Percentiles rank a stretch among this genome's conserved stretches.
Conservation (phyloP, 2,888 invertebrate genomes). For the Melanophora roralis region DNA sequence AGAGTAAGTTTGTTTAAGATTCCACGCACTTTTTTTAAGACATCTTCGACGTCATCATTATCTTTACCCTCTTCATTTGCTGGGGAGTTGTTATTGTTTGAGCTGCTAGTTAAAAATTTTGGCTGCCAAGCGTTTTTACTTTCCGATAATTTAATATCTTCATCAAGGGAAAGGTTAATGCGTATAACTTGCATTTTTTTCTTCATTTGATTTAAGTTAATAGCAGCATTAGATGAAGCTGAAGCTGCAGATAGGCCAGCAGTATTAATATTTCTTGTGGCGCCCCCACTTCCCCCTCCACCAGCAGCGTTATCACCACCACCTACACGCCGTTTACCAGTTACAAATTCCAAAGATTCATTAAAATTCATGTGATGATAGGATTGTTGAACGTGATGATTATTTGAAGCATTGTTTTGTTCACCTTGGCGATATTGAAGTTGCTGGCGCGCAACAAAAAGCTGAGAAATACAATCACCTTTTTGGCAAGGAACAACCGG, state of each 20-base stretch:
- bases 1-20: constrained; percentile 74
- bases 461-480: constrained; percentile 70
- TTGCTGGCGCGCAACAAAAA: constrained; percentile 70
- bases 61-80: background rate
- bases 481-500: constrained; percentile 71
- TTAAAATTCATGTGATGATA: constrained; percentile 72
- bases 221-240: background rate
- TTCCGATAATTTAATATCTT: constrained; percentile 74
- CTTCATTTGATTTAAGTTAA: background rate
- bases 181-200: constrained; percentile 71
- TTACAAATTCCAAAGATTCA: constrained; percentile 70
- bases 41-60: constrained; percentile 69
- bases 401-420: background rate
- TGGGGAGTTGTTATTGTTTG: constrained; percentile 39
- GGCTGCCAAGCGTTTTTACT: constrained; percentile 75
- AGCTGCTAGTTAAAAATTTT: constrained; percentile 63
- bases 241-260: constrained; percentile 26
- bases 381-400: constrained; percentile 66
- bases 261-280: constrained; percentile 51
- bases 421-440: constrained; percentile 52
- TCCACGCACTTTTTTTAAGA: constrained; percentile 74
- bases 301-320: constrained; percentile 22
- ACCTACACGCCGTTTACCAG: constrained; percentile 68
- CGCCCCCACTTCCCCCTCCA: constrained; percentile 30
- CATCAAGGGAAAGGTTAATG: constrained; percentile 72